Evolutionary conservation across 2,113 vertebrate genomes (phyloP).

Genomic region (Phocoena phocoena): DNA sequence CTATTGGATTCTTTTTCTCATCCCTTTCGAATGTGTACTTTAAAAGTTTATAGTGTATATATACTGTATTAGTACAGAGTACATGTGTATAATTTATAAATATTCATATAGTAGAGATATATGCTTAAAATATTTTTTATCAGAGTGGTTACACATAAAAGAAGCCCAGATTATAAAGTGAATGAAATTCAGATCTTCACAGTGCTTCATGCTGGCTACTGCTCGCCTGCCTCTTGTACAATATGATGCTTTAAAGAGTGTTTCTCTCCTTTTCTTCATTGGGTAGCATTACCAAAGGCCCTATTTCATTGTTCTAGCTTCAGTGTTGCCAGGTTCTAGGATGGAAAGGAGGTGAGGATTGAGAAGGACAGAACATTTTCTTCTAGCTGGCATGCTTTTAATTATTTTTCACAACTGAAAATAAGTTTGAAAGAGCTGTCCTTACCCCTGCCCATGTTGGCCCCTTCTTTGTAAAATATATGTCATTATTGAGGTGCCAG

Average conservation of each 20-base stretch:
- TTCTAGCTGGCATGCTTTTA: background rate
- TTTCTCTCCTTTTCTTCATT: background rate
- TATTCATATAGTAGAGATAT: background rate
- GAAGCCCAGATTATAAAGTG: background rate
- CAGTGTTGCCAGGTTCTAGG: background rate
- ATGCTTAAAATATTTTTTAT: background rate
- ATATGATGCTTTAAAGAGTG: background rate
- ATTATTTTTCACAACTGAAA: background rate
- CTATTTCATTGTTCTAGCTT: background rate
- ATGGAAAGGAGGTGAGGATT: background rate
- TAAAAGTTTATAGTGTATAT: background rate
- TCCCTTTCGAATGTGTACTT: background rate
- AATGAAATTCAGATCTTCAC: background rate
- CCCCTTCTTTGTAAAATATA: background rate
- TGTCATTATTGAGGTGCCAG: background rate
- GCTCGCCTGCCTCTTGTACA: fast-evolving
- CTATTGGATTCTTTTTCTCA: background rate
- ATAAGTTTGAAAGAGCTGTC: background rate
- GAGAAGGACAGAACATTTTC: background rate
- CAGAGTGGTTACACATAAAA: background rate
- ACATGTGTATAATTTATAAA: background rate
- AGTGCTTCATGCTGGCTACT: fast-evolving
- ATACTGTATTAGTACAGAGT: background rate
- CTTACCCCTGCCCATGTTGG: fast-evolving
- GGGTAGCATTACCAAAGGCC: background rate